Evolutionary conservation across 2,113 vertebrate species (phyloP).

Genomic region (Sebastes schlegelii): DNA sequence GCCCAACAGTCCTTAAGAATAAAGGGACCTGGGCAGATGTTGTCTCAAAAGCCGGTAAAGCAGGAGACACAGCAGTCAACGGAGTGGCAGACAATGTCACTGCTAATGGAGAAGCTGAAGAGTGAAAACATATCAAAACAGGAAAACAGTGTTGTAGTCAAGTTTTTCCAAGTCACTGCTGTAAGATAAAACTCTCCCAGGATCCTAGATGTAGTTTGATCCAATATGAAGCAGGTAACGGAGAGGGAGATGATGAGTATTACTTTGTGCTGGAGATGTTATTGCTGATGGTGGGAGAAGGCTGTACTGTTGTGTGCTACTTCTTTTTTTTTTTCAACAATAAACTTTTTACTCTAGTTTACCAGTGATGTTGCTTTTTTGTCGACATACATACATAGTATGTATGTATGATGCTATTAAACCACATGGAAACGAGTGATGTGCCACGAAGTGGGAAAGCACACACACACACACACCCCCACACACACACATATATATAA

Average conservation of each 20-base stretch:
- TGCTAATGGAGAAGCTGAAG: constrained; percentile 47
- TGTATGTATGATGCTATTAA: neutral
- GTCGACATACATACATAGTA: neutral
- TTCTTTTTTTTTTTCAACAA: constrained; percentile 46
- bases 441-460: neutral
- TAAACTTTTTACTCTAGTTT: constrained; percentile 67
- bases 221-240: constrained; percentile 24
- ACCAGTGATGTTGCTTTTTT: neutral
- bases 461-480: no score
- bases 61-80: constrained; percentile 38
- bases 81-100: constrained; percentile 29
- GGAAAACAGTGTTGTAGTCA: constrained; percentile 17
- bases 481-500: no score
- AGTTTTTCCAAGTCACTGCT: constrained; percentile 60
- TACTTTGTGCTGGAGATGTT: constrained; percentile 36
- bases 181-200: constrained; percentile 53
- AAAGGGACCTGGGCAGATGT: constrained; percentile 67
- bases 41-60: constrained; percentile 57
- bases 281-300: constrained; percentile 47
- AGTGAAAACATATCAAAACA: constrained; percentile 43
- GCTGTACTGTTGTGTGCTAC: constrained; percentile 34
- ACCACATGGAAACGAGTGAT: neutral
- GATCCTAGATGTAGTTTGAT: constrained; percentile 25
- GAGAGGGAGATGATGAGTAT: constrained; percentile 25
- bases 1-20: constrained; percentile 54